Conservation (phyloP, 2,113 vertebrate genomes). For the Channa argus region DNA sequence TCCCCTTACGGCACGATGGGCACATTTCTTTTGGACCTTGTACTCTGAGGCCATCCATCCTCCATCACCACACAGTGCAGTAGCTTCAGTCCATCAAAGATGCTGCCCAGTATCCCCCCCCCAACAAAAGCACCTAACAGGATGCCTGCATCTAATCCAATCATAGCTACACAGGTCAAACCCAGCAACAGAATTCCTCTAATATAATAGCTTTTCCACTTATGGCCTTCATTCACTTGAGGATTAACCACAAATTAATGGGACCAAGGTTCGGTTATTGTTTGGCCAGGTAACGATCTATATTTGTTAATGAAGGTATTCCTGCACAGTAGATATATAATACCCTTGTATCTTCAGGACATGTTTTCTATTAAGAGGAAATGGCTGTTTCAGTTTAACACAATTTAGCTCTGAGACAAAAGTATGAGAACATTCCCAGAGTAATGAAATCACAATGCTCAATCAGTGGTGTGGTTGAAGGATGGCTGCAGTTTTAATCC, state of each 20-base stretch:
- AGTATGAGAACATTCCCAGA: conserved; percentile 41
- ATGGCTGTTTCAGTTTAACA: conserved; percentile 62
- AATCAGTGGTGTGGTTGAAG: conserved; percentile 51
- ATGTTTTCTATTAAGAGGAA: conserved; percentile 69
- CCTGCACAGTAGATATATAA: conserved; percentile 51
- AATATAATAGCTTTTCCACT: conserved; percentile 17
- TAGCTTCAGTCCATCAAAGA: conserved; percentile 59
- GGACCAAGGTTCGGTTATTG: conserved; percentile 38
- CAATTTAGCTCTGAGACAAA: conserved; percentile 53
- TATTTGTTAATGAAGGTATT: conserved; percentile 61
- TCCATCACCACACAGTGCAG: conserved; percentile 20
- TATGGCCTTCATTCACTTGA: conserved; percentile 21
- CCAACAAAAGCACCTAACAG: conserved; percentile 37
- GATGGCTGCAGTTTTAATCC: conserved; percentile 61
- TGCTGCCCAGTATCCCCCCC: neutral
- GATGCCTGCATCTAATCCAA: conserved; percentile 48
- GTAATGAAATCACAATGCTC: conserved; percentile 74
- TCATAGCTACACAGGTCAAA: conserved; percentile 29
- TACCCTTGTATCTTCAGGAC: conserved; percentile 64
- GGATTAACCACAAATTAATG: conserved; percentile 23
- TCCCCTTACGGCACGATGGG: conserved; percentile 52
- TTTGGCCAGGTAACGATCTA: conserved; percentile 48
- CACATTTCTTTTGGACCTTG: conserved; percentile 73
- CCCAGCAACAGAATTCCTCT: conserved; percentile 21
- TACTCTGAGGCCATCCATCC: conserved; percentile 69